Evolutionary conservation across 2,888 invertebrate genomes (phyloP).

Genomic region (Zaprionus obscuricornis): DNA sequence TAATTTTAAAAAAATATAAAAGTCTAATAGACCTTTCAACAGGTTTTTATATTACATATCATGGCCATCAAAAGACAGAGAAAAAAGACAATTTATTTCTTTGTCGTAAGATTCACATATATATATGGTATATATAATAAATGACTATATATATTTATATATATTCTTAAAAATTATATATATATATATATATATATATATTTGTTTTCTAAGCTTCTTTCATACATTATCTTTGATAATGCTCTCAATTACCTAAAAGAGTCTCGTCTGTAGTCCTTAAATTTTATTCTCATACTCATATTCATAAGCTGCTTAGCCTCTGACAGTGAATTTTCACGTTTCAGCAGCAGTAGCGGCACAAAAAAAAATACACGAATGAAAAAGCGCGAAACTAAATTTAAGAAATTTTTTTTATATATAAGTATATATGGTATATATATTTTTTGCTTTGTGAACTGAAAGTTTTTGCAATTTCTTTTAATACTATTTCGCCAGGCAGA

Average conservation of each 20-base stretch:
- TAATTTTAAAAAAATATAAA: too few relatives aligned
- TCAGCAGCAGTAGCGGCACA: too few relatives aligned
- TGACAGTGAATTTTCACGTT: neutral
- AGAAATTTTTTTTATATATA: conserved; percentile 1
- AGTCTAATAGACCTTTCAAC: too few relatives aligned
- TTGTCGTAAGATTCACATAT: too few relatives aligned
- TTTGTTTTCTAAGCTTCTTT: conserved; percentile 24
- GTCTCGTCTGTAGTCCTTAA: neutral
- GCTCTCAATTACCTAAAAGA: conserved; percentile 22
- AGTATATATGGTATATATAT: too few relatives aligned
- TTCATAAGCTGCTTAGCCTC: conserved; percentile 40
- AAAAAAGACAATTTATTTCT: too few relatives aligned
- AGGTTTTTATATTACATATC: too few relatives aligned
- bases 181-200: neutral
- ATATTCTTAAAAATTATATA: neutral
- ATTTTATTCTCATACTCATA: neutral
- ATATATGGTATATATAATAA: neutral
- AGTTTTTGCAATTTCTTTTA: conserved; percentile 33
- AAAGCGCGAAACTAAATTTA: conserved; percentile 30
- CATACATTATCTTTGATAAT: conserved; percentile 24
- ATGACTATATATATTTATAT: neutral
- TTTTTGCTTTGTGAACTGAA: neutral
- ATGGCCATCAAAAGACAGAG: too few relatives aligned
- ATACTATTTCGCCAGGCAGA: conserved; percentile 31
- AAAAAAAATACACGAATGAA: neutral